phyloP scores from a whole-genome alignment of 2,113 vertebrate genomes.

The Eurystomus gularis region DNA sequence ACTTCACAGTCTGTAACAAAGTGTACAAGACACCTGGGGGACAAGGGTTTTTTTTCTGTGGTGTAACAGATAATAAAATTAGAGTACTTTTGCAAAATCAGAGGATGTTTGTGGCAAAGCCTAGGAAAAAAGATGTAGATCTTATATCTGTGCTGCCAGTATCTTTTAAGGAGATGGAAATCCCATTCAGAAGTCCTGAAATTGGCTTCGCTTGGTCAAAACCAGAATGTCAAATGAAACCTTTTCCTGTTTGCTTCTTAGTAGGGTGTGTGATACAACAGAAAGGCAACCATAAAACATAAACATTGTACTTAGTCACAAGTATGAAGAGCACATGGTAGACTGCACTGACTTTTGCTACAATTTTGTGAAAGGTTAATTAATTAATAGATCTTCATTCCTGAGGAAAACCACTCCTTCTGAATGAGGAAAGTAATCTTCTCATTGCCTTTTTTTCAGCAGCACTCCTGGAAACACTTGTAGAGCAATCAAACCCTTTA shows the following conservation, averaged over 20 bases:
- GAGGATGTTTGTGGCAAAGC: background rate
- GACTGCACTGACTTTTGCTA: background rate
- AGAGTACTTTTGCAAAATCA: background rate
- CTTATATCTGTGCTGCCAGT: background rate
- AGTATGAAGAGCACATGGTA: background rate
- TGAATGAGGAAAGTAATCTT: background rate
- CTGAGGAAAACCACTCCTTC: background rate
- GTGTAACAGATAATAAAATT: background rate
- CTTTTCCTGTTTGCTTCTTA: background rate
- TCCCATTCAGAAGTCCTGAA: background rate
- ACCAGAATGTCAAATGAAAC: background rate
- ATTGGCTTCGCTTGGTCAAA: background rate
- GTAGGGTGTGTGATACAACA: background rate
- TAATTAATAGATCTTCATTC: background rate
- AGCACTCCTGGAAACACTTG: background rate
- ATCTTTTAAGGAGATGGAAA: background rate
- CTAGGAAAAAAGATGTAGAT: background rate
- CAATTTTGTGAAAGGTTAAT: background rate
- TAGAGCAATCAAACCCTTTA: background rate
- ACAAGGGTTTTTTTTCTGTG: background rate
- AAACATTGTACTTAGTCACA: background rate
- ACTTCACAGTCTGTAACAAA: background rate
- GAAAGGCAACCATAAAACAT: background rate
- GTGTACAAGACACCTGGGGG: background rate
- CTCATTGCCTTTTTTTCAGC: background rate